Conservation (phyloP, 1,140 invertebrate species). For the Caenorhabditis remanei region DNA sequence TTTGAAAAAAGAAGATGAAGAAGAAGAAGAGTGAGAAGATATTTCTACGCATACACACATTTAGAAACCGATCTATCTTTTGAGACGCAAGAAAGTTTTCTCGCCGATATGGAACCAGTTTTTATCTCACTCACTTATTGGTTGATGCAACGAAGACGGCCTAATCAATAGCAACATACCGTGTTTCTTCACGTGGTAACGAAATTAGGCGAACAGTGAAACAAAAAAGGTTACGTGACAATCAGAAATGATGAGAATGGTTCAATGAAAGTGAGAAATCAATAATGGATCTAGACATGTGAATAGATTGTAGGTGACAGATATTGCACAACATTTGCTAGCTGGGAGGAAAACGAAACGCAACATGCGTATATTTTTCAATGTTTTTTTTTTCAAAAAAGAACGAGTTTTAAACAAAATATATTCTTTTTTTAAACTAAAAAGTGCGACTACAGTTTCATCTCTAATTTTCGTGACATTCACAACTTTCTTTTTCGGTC, state of each 20-base stretch:
- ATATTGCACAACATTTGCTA: neutral
- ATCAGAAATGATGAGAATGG: neutral
- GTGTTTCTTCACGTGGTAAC: neutral
- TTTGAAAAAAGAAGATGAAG: neutral
- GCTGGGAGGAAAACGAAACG: neutral
- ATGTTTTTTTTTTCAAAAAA: neutral
- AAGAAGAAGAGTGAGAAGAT: neutral
- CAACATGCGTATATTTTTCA: neutral
- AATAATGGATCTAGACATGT: neutral
- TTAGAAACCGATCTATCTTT: slow-evolving; percentile 32
- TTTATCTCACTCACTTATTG: neutral
- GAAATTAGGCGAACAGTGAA: slow-evolving; percentile 2
- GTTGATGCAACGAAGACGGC: neutral
- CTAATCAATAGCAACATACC: slow-evolving; percentile 21
- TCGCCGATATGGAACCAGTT: slow-evolving; percentile 13
- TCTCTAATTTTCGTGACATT: slow-evolving; percentile 19
- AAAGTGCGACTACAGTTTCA: neutral
- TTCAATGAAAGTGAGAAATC: neutral
- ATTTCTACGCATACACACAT: neutral
- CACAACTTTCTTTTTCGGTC: neutral
- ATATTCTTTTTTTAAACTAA: too few relatives aligned
- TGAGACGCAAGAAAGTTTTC: slow-evolving; percentile 27
- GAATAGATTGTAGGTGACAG: neutral
- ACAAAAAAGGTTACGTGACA: too few relatives aligned
- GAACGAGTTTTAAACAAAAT: too few relatives aligned